Evolutionary conservation across 2,113 vertebrate genomes (phyloP), one percentile per base, ranked within the genome.

Genomic region (Cranoglanis bouderius): DNA sequence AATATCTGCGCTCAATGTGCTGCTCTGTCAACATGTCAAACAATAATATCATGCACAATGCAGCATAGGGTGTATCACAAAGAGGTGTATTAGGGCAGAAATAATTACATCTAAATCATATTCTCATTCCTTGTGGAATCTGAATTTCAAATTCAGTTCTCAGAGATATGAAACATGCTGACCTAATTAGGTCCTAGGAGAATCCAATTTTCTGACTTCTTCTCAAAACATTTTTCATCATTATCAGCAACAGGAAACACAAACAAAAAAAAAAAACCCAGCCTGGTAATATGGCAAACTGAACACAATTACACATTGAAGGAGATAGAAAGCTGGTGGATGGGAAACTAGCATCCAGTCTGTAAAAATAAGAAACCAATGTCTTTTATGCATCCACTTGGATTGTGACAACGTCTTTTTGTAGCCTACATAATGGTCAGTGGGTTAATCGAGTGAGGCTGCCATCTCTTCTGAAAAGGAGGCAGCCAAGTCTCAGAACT

Each of bases 171-270:
- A 88, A 91, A 84, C 84, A 85, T 8, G 67, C 88, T 88, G 92
- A 91, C 88, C 88, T 92, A 92, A 92, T 91, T 91, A 92, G 86
- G 84, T 84, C 91, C 89, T 86, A 43, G 86, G 89, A 91, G 92
- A 83, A 90, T 53, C 49, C 85, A 77, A 26, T 85, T 86, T 84
- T 83, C 83, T 59, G 40, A 88, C 29, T 86, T n/a, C 32, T 83
- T n/a, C 77, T 90, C 51, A 51, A n/a, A 78, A 53, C 51, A 57
- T 85, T 87, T 74, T 63, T 84, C 81, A 78, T 88, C 43, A 32
- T 88, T 85, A 74, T 88, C 59, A 77, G 80, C 59, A 83, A 83
- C 46, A 57, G 82, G 21, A 65, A 75, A 80, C 61, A 65, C 43
- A 81, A 32, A 51, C 51, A 43, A 32, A 32, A 46, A 38, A 43